Percentiles rank a stretch among this genome's conserved stretches.
These are phyloP conservation scores for Aurelia coerulea DNA, from an alignment of 30 jellyfish, hydroid and myxozoan species.

Conservation along the genomic window DNA sequence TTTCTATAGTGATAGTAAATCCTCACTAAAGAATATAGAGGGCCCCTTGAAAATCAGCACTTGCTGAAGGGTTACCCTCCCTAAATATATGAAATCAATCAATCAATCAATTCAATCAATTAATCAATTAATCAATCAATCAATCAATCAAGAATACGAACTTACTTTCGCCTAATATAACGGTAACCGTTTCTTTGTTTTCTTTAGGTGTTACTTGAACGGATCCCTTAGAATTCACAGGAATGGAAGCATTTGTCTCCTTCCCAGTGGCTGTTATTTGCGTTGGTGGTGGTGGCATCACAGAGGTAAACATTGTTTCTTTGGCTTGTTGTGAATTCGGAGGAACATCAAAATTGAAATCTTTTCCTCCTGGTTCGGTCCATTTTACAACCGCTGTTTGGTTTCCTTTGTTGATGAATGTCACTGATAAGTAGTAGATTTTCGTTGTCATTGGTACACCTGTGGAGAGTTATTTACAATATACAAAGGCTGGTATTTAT, in stretches of 20 bases:
- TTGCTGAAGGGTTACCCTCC: no score
- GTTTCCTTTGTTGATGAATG: conserved; percentile 63
- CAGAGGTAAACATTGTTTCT: conserved; percentile 66
- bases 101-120: no score
- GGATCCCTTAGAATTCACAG: conserved; percentile 62
- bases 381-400: conserved; percentile 73
- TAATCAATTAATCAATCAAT: no score
- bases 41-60: no score
- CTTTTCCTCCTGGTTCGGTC: conserved; percentile 68
- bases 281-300: conserved; percentile 71
- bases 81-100: no score
- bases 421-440: conserved; percentile 75
- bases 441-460: conserved; percentile 64
- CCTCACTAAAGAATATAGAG: no score
- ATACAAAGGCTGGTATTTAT: no score
- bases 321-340: conserved; percentile 49
- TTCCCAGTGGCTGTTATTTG: conserved; percentile 63
- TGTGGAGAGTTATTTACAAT: not conserved
- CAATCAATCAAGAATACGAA: no score
- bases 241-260: conserved; percentile 59
- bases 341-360: conserved; percentile 43
- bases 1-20: no score
- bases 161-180: conserved; percentile 68
- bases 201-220: conserved; percentile 66
- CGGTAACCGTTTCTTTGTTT: conserved; percentile 39